phyloP scores from a whole-genome alignment of 2,113 vertebrate genomes.

The Peucedramus taeniatus region DNA sequence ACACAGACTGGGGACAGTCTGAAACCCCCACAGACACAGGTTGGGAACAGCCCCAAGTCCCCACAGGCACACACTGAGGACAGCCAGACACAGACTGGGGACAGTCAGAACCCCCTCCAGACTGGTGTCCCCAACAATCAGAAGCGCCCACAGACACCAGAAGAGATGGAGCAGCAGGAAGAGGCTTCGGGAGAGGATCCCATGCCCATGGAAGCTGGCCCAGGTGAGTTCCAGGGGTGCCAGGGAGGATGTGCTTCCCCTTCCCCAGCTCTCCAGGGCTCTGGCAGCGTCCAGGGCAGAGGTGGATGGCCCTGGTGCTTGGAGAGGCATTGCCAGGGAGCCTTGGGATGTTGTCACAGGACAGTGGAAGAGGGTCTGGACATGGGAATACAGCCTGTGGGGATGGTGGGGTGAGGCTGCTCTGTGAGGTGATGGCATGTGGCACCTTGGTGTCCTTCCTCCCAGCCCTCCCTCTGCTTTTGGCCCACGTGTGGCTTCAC shows the following conservation, averaged over 20 bases:
- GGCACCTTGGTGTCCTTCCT: not conserved
- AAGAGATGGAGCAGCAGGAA: not conserved
- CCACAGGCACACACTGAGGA: not conserved
- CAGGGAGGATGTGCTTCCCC: not conserved
- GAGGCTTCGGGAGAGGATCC: not conserved
- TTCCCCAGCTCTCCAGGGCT: not conserved
- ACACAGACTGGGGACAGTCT: not conserved
- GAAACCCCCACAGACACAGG: accelerated
- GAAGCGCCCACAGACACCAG: not conserved
- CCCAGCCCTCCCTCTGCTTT: not conserved
- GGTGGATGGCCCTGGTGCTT: not conserved
- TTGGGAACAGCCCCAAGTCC: accelerated
- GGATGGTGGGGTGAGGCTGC: not conserved
- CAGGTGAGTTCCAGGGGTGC: slow-evolving; percentile 22
- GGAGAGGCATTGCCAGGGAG: not conserved
- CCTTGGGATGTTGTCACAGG: not conserved
- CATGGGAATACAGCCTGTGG: not conserved
- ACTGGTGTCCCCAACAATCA: not conserved
- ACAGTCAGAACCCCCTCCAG: not conserved
- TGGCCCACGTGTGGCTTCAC: not conserved
- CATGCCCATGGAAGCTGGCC: not conserved
- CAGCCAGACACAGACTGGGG: not conserved
- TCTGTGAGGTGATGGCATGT: not conserved
- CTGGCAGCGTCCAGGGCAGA: not conserved
- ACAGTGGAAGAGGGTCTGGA: no score